A percentile compares a stretch with the other conserved stretches of the same genome.
Evolutionary conservation across 2,113 vertebrate genomes (phyloP).

Genomic region (Epinephelus moara): DNA sequence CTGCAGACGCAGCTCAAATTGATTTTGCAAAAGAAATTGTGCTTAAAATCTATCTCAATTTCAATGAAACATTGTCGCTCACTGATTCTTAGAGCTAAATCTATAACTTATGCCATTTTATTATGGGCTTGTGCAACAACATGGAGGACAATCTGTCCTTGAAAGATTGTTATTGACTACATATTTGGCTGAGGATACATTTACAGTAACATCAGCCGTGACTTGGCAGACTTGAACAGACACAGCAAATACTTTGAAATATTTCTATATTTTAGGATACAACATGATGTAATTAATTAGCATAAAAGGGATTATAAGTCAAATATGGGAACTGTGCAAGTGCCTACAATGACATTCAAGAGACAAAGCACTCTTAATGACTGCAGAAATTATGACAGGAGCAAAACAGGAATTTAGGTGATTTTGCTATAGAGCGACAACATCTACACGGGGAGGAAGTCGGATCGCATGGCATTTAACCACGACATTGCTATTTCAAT

Average conservation of each 20-base stretch:
- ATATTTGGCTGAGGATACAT: slow-evolving; percentile 35
- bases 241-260: neutral
- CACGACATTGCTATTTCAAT: neutral
- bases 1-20: slow-evolving; percentile 50
- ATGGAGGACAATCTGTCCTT: slow-evolving; percentile 33
- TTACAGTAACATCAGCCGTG: slow-evolving; percentile 22
- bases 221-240: neutral
- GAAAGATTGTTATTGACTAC: slow-evolving; percentile 47
- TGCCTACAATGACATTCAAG: neutral
- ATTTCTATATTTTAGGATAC: neutral
- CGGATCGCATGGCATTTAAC: neutral
- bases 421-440: neutral
- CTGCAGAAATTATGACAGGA: neutral
- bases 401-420: neutral
- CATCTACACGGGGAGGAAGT: neutral
- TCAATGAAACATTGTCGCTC: slow-evolving; percentile 53
- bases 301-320: neutral
- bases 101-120: slow-evolving; percentile 55
- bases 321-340: neutral
- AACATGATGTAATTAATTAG: neutral
- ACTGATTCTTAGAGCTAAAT: slow-evolving; percentile 42
- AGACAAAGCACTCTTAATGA: neutral
- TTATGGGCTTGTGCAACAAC: slow-evolving; percentile 33
- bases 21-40: slow-evolving; percentile 64
- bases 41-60: slow-evolving; percentile 64